A percentile compares a stretch with the other conserved stretches of the same genome.
These are phyloP conservation scores for Eilema sororculum DNA, from an alignment of 2,888 invertebrate genomes.

Conservation along the genomic window DNA sequence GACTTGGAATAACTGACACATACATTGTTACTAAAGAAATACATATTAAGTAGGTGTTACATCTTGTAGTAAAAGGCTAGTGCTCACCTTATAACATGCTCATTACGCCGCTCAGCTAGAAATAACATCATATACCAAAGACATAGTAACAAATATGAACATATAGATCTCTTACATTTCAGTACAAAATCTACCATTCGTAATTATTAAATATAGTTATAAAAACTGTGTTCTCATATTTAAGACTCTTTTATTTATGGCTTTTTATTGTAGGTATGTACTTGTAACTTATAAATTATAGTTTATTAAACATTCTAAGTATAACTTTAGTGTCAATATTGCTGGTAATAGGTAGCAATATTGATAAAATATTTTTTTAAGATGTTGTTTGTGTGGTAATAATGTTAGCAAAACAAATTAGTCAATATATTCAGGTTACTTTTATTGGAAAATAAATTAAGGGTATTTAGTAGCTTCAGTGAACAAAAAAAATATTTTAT, in stretches of 20 bases:
- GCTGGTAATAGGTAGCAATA: constrained; percentile 19
- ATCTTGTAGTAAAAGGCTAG: constrained; percentile 41
- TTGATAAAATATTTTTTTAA: constrained; percentile 32
- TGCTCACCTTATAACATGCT: constrained; percentile 37
- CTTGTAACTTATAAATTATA: constrained; percentile 30
- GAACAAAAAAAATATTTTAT: not conserved
- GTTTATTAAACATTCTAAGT: constrained; percentile 38
- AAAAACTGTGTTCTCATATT: constrained; percentile 35
- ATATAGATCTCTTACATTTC: constrained; percentile 20
- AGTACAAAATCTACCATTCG: constrained; percentile 41
- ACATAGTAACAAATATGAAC: too few species aligned
- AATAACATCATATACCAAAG: constrained; percentile 15
- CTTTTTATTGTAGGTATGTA: constrained; percentile 28
- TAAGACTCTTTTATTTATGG: constrained; percentile 38
- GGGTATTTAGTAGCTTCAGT: not conserved
- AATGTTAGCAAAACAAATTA: constrained; percentile 48
- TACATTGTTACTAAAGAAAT: constrained; percentile 20
- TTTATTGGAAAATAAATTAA: not conserved
- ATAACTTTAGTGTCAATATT: constrained; percentile 30
- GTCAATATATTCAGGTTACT: constrained; percentile 43
- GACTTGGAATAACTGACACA: constrained; percentile 28
- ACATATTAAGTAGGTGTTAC: constrained; percentile 23
- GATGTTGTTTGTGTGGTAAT: constrained; percentile 41
- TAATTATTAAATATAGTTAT: constrained; percentile 17
- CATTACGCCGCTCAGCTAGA: constrained; percentile 34